Percentiles rank a stretch among this genome's conserved stretches.
phyloP scores from a whole-genome alignment of 2,888 invertebrate genomes.

The Meghimatium bilineatum region DNA sequence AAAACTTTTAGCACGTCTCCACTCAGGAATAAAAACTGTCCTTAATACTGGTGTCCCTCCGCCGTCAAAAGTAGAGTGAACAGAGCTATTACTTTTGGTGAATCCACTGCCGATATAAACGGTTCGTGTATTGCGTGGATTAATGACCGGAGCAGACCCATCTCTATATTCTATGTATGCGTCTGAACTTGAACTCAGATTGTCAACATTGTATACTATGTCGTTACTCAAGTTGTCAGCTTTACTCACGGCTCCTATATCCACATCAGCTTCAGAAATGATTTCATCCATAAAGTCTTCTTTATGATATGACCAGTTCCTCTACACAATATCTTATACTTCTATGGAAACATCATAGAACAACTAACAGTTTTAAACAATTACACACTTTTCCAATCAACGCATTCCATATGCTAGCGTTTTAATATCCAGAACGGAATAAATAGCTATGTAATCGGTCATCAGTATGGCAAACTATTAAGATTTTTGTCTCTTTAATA shows the following conservation, averaged over 20 bases:
- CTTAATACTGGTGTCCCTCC: neutral
- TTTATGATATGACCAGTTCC: neutral
- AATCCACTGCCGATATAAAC: neutral
- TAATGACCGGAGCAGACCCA: neutral
- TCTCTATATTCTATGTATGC: constrained; percentile 11
- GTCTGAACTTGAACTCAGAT: constrained; percentile 14
- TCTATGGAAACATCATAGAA: neutral
- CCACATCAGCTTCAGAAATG: neutral
- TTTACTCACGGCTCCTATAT: neutral
- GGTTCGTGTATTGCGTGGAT: neutral
- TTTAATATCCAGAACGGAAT: too few species aligned
- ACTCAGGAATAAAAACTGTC: constrained; percentile 12
- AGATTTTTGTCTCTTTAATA: too few species aligned
- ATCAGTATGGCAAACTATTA: too few species aligned
- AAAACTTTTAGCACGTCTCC: neutral
- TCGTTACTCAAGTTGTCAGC: constrained; percentile 5
- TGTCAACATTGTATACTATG: constrained; percentile 26
- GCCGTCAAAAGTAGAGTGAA: neutral
- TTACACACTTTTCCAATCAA: too few species aligned
- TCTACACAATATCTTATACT: too few species aligned
- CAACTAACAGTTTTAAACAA: neutral
- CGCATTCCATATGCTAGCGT: too few species aligned
- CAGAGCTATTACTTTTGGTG: neutral
- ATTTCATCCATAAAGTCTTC: neutral
- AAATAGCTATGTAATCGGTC: too few species aligned